Conservation (phyloP, 2,888 invertebrate genomes). For the Ptilodon capucinus region DNA sequence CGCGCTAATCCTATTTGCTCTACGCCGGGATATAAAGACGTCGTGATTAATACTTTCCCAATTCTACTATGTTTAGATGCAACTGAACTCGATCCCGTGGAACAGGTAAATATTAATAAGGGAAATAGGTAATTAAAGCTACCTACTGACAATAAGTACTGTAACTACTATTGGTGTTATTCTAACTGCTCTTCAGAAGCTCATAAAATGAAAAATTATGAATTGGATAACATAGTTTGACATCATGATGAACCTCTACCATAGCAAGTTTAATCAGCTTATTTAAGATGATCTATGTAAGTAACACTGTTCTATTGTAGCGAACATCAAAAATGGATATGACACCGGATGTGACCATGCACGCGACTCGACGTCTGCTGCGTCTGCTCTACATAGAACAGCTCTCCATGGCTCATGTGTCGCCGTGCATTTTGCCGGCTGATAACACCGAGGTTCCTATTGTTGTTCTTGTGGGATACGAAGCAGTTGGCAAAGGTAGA, state of each 20-base stretch:
- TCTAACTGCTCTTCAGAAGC: no score
- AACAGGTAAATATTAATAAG: conserved; percentile 44
- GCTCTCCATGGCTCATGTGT: conserved; percentile 56
- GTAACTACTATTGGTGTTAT: no score
- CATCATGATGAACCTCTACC: no score
- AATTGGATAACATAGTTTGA: no score
- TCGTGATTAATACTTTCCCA: conserved; percentile 64
- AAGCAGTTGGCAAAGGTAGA: conserved; percentile 71
- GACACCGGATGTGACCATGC: conserved; percentile 52
- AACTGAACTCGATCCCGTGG: conserved; percentile 54
- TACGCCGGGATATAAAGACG: conserved; percentile 58
- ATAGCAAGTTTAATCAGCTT: no score
- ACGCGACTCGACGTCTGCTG: conserved; percentile 60
- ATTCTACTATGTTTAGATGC: conserved; percentile 58
- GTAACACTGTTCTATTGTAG: conserved; percentile 34
- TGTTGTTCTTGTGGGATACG: conserved; percentile 65
- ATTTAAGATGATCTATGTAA: no score
- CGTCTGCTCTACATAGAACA: conserved; percentile 69
- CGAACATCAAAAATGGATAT: conserved; percentile 61
- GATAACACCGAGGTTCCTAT: conserved; percentile 67
- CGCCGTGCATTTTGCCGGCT: conserved; percentile 58
- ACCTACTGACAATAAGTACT: no score
- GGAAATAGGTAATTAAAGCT: no score
- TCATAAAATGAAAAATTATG: no score
- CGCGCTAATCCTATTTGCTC: conserved; percentile 68